Evolutionary conservation across 2,113 vertebrate species (phyloP), one percentile per base, ranked within the genome.

Genomic region (Salvelinus alpinus): DNA sequence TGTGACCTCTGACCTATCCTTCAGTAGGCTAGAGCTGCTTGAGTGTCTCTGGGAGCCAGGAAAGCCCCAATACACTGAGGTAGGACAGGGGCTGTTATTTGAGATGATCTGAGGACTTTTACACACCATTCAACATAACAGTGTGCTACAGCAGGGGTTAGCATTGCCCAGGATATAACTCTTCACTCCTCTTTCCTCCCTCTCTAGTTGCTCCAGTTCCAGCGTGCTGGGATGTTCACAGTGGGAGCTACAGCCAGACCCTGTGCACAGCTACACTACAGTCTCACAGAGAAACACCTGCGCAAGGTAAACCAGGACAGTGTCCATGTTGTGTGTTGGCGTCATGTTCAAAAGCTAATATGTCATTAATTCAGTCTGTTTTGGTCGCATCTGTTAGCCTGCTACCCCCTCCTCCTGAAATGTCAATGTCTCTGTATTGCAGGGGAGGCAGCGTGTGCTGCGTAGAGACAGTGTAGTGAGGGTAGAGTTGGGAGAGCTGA

Each of bases 21-120:
- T 96, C 9, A 96, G 96, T 81, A 93, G 94, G 79, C 91, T 97
- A 74, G 96, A 97, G 80, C 88, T 97, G 82, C 87, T 97, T 25
- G 96, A 97, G 86, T 96, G 94, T 71, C 87, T 97, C 29, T 96
- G 95, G 95, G 91, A 93, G 29, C 76, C 88, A 0, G 24, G 81
- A 20, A 74, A 81, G 16, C 88, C 90, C 7, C 86, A 94, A 77
- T 96, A 96, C 86, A 94, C 89, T 0, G 94, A 97, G 95, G 96
- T 97, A 89, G 20, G 57, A 4, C 3, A 24, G 27, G 5, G 44
- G 20, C 12, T 16, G 51, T 54, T 18, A 54, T 54, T 54, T 14
- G 51, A 54, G 51, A 54, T 54, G 1, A 5, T 54, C 51, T 16
- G 3, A 54, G 51, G 16, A 14, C 5, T 54, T 14, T 0, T 5